Evolutionary conservation across 2,797 vertebrate genomes (phyloP), one percentile per base, ranked within the genome.

Genomic region (Australoheros facetus): DNA sequence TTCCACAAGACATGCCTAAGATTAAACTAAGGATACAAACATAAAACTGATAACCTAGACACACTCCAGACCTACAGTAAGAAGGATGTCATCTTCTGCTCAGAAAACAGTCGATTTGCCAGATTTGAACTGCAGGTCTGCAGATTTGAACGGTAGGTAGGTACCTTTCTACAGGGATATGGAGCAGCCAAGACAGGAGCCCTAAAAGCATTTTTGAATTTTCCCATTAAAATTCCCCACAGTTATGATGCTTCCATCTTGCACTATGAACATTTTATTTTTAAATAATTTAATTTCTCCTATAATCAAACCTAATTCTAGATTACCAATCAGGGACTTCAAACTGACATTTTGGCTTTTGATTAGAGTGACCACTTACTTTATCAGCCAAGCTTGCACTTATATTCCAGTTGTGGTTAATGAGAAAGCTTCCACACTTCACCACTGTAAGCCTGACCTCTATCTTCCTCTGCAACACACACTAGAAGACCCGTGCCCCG

Each of bases 371-470:
- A 73, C 64, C 71, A 51, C 26, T 39, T 56, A 58, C 23, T 69
- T 73, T 66, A 14, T 37, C 30, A 34, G 23, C 62, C 57, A 60
- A 70, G 54, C 19, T 32, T 23, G 48, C 56, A 19, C 11, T 78
- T 26, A 56, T 69, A 34, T 70, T 74, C 17, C 26, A 70, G 21
- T 11, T 32, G n/a, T 54, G 14, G 13, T 54, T 85, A 32, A 82
- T 75, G 74, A 87, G 51, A 58, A 16, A 16, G 26, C 55, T 42
- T 74, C 28, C 54, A 66, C 39, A 56, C 57, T 69, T 81, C 54
- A 84, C 71, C 77, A 83, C 48, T 69, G 51, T 62, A 45, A 60
- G 70, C 19, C 6, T 66, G 71, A 81, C 78, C 81, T 72, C 75
- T 34, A 57, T 76, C 70, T 82, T 76, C 37, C 73, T 73, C 53